Conservation (phyloP, 2,888 invertebrate genomes). For the Barypeithes pellucidus region DNA sequence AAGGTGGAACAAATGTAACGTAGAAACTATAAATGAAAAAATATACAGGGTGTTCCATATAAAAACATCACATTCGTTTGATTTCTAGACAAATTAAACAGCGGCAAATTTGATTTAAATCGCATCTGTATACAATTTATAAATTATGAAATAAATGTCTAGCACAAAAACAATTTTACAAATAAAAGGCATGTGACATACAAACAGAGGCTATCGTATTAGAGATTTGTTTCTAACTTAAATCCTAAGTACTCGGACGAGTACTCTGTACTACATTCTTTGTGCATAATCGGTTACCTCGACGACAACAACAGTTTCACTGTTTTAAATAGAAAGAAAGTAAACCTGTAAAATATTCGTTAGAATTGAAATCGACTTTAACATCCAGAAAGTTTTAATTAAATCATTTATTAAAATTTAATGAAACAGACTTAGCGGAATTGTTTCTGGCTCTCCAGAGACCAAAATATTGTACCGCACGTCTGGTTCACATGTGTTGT, state of each 20-base stretch:
- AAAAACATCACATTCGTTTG: too few relatives aligned
- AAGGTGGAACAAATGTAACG: too few relatives aligned
- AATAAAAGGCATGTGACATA: too few relatives aligned
- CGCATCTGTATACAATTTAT: too few relatives aligned
- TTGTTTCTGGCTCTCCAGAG: constrained; percentile 49
- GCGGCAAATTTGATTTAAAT: too few relatives aligned
- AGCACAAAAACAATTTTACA: too few relatives aligned
- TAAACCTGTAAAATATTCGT: constrained; percentile 44
- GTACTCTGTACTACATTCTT: background rate
- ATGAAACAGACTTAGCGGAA: constrained; percentile 52
- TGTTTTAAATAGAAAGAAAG: constrained; percentile 42
- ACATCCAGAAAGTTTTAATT: constrained; percentile 53
- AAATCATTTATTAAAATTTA: constrained; percentile 53
- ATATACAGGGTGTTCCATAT: too few relatives aligned
- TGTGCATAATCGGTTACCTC: constrained; percentile 4
- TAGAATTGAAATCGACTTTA: constrained; percentile 48
- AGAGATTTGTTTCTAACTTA: too few relatives aligned
- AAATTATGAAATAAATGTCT: too few relatives aligned
- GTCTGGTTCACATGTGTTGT: constrained; percentile 53
- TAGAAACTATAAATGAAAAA: too few relatives aligned
- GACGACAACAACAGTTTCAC: constrained; percentile 38
- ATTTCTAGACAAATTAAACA: too few relatives aligned
- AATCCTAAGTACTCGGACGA: background rate
- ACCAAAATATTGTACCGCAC: constrained; percentile 52
- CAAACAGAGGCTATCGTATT: too few relatives aligned